Conservation (phyloP, 2,113 vertebrate species). For the Xiphorhynchus elegans region DNA sequence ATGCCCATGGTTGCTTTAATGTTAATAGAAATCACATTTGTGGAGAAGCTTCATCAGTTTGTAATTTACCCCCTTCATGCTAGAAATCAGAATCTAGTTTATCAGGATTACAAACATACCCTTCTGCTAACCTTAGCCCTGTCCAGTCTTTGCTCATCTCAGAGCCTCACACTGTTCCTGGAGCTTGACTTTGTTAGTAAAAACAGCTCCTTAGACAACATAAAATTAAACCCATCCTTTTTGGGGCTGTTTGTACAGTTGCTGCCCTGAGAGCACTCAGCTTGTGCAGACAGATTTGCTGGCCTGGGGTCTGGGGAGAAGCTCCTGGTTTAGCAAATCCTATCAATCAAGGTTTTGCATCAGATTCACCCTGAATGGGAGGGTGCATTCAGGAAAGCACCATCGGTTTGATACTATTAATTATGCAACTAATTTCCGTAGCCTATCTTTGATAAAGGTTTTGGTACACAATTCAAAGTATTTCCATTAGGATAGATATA, state of each 20-base stretch:
- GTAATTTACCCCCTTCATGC: background rate
- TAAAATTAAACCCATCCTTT: background rate
- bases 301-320: background rate
- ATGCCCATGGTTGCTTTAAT: conserved; percentile 1
- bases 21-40: conserved; percentile 30
- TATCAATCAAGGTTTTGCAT: background rate
- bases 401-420: background rate
- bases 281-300: background rate
- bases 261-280: background rate
- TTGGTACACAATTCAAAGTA: background rate
- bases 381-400: background rate
- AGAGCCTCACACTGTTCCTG: background rate
- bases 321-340: background rate
- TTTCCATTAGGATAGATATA: background rate
- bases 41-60: conserved; percentile 32
- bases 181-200: background rate
- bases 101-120: background rate
- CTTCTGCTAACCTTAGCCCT: background rate
- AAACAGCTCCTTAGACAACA: background rate
- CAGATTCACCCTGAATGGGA: background rate
- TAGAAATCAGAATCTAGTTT: conserved; percentile 11
- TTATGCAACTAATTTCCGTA: background rate
- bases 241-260: background rate
- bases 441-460: background rate
- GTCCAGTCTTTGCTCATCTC: background rate